Percentiles rank a stretch among this genome's conserved stretches.
phyloP scores from a whole-genome alignment of 2,888 invertebrate species.

The Anodontia alba region DNA sequence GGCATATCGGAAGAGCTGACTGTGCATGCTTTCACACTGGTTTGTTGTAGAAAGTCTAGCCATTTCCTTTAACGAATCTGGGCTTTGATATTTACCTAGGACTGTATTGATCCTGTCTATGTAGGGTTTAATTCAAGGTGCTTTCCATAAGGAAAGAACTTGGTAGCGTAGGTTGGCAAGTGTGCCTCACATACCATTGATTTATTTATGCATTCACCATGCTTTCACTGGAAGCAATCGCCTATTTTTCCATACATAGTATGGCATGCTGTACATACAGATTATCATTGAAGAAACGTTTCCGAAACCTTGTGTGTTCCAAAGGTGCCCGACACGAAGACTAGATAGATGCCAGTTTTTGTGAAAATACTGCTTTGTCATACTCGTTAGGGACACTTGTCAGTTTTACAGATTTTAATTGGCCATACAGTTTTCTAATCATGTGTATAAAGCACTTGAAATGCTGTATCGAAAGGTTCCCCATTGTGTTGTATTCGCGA shows the following conservation, averaged over 20 bases:
- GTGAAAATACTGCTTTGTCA: background rate
- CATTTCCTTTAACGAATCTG: too few relatives aligned
- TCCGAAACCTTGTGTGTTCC: conserved; percentile 1
- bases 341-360: background rate
- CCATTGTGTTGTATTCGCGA: background rate
- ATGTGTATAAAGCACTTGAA: conserved; percentile 28
- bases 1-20: conserved; percentile 9
- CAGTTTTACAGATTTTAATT: background rate
- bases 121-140: conserved; percentile 18
- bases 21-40: conserved; percentile 25
- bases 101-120: conserved; percentile 13
- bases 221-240: conserved; percentile 10
- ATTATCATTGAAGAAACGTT: background rate
- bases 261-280: background rate
- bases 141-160: conserved; percentile 21
- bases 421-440: conserved; percentile 14
- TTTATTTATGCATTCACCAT: background rate
- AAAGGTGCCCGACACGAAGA: background rate
- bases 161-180: background rate
- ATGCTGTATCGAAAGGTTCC: background rate
- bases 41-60: conserved; percentile 21
- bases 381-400: background rate
- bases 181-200: conserved; percentile 27
- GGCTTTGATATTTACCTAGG: background rate
- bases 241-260: background rate